Conservation (phyloP, 64 coral and sea anemone species). For the Montipora sp. region DNA sequence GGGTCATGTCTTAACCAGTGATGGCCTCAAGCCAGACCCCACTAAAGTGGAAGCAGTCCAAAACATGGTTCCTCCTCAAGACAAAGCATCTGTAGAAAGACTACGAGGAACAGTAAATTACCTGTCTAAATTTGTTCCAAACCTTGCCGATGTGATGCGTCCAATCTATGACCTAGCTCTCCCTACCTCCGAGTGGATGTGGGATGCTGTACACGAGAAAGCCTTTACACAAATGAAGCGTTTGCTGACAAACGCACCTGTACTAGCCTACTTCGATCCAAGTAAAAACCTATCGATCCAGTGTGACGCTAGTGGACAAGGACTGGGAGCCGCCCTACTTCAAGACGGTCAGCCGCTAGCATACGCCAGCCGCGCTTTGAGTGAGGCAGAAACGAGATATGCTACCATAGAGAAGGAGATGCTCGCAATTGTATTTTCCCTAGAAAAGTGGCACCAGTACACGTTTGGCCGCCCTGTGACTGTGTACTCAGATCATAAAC, state of each 20-base stretch:
- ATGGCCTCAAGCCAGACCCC: background rate
- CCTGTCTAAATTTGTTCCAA: background rate
- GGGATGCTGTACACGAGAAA: background rate
- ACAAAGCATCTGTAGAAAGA: background rate
- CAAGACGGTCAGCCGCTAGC: background rate
- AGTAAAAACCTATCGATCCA: background rate
- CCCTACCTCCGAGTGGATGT: background rate
- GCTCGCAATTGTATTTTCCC: background rate
- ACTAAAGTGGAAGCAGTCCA: slow-evolving; percentile 7
- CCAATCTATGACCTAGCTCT: background rate
- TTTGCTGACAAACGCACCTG: background rate
- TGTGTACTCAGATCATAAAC: background rate
- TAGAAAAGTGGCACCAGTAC: slow-evolving; percentile 28
- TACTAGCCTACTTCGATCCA: background rate
- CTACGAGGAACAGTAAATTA: slow-evolving; percentile 31
- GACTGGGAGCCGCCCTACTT: background rate
- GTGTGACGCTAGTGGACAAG: background rate
- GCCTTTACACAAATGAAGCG: background rate
- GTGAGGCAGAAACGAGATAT: slow-evolving; percentile 1
- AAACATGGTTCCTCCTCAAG: slow-evolving; percentile 12
- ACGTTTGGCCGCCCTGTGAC: background rate
- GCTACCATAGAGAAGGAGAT: slow-evolving; percentile 27
- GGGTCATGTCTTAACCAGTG: background rate
- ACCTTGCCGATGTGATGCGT: background rate
- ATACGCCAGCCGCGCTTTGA: slow-evolving; percentile 15